phyloP scores from a whole-genome alignment of 1,140 invertebrate genomes.

The Penaeus vannamei region DNA sequence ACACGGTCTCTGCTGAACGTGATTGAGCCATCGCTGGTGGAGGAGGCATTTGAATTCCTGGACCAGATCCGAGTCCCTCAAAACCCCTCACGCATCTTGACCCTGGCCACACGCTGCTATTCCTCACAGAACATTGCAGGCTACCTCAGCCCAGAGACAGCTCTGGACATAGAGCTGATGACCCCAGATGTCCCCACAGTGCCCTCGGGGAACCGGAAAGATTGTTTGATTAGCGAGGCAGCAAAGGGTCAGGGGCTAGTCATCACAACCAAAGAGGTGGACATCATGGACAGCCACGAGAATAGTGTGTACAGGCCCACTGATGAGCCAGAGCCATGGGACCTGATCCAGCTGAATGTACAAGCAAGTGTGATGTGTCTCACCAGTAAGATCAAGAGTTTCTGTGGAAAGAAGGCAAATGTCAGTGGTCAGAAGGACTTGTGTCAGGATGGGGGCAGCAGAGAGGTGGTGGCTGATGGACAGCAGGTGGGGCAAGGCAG shows the following conservation, averaged over 20 bases:
- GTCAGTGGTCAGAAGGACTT: slow-evolving; percentile 19
- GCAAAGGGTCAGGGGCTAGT: not conserved
- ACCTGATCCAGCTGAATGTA: slow-evolving; percentile 89
- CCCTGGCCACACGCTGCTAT: slow-evolving; percentile 62
- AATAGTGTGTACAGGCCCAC: slow-evolving; percentile 87
- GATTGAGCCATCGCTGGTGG: slow-evolving; percentile 87
- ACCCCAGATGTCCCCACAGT: slow-evolving; percentile 43
- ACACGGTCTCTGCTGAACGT: slow-evolving; percentile 84
- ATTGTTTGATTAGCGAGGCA: slow-evolving; percentile 11
- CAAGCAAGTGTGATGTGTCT: slow-evolving; percentile 91
- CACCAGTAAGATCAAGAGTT: slow-evolving; percentile 77
- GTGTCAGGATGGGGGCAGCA: slow-evolving; percentile 12
- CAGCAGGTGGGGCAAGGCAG: slow-evolving; percentile 7
- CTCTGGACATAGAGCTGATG: slow-evolving; percentile 63
- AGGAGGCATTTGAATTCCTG: slow-evolving; percentile 86
- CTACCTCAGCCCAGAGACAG: slow-evolving; percentile 64
- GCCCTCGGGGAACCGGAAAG: slow-evolving; percentile 14
- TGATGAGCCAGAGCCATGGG: slow-evolving; percentile 89
- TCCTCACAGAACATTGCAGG: slow-evolving; percentile 60
- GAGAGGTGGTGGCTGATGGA: not conserved
- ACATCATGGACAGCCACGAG: slow-evolving; percentile 71
- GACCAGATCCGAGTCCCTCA: slow-evolving; percentile 78
- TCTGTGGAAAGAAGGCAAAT: slow-evolving; percentile 43
- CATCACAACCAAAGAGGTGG: slow-evolving; percentile 54
- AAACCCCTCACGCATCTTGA: slow-evolving; percentile 63